phyloP scores from a whole-genome alignment of 1,140 invertebrate species.

The Drosophila yakuba region DNA sequence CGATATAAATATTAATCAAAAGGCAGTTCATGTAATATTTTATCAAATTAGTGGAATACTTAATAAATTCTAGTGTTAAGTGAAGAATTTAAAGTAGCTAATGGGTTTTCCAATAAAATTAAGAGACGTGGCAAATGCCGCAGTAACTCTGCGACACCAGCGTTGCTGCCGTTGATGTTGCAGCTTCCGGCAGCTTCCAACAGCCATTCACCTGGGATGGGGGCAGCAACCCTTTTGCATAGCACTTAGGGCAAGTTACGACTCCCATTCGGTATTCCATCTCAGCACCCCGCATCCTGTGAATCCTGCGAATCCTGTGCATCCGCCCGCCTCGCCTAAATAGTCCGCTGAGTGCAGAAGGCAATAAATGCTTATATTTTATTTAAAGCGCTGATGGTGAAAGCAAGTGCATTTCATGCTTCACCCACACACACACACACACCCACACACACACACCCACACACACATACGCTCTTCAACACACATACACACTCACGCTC shows the following conservation, averaged over 20 bases:
- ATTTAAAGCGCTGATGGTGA: slow-evolving; percentile 67
- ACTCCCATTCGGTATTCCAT: slow-evolving; percentile 34
- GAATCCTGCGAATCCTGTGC: slow-evolving; percentile 16
- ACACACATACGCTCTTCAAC: background rate
- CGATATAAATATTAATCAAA: too few relatives aligned
- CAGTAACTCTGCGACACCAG: slow-evolving; percentile 19
- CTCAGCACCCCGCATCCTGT: slow-evolving; percentile 8
- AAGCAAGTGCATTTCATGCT: slow-evolving; percentile 56
- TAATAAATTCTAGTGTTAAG: background rate
- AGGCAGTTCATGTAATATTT: background rate
- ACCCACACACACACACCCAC: too few relatives aligned
- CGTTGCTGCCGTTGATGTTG: slow-evolving; percentile 18
- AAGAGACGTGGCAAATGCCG: slow-evolving; percentile 16
- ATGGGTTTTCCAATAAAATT: slow-evolving; percentile 1
- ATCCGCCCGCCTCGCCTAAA: slow-evolving; percentile 38
- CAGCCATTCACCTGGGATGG: slow-evolving; percentile 23
- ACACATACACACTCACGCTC: slow-evolving; percentile 10
- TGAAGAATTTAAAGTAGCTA: background rate
- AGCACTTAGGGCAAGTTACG: slow-evolving; percentile 55
- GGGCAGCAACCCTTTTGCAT: slow-evolving; percentile 56
- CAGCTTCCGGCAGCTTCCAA: slow-evolving; percentile 32
- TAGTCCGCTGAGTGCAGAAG: slow-evolving; percentile 61
- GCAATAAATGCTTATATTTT: slow-evolving; percentile 79
- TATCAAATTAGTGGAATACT: background rate
- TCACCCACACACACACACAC: slow-evolving; percentile 10